phyloP scores from a whole-genome alignment of 2,888 invertebrate genomes.

The Lottia scabra region DNA sequence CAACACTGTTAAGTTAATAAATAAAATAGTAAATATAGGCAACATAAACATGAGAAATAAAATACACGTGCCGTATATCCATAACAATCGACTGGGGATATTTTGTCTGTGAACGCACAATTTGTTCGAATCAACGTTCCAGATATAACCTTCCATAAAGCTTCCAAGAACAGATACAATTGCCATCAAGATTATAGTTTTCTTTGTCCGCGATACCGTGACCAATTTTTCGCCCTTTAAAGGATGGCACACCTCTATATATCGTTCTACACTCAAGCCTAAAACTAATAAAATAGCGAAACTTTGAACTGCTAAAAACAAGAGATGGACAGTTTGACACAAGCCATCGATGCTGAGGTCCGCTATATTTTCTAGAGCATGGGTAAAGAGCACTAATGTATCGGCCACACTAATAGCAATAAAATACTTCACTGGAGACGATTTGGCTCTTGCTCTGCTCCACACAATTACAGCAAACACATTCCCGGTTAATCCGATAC shows the following conservation, averaged over 20 bases:
- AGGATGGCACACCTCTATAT: conserved; percentile 27
- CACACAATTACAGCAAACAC: conserved; percentile 25
- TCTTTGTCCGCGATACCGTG: conserved; percentile 12
- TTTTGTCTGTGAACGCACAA: conserved; percentile 17
- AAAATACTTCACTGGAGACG: conserved; percentile 27
- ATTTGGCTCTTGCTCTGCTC: conserved; percentile 16
- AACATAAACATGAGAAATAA: conserved; percentile 21
- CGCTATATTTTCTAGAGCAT: conserved; percentile 18
- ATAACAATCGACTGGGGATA: conserved; percentile 14
- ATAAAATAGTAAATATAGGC: conserved; percentile 19
- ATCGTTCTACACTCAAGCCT: conserved; percentile 27
- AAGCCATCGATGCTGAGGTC: conserved; percentile 19
- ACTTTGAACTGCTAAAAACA: conserved; percentile 30
- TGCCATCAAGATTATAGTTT: conserved; percentile 19
- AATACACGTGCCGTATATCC: conserved; percentile 25
- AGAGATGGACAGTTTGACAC: conserved; percentile 28
- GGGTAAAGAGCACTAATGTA: conserved; percentile 26
- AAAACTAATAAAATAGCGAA: conserved; percentile 29
- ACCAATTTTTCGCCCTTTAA: conserved; percentile 14
- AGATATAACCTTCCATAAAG: conserved; percentile 25
- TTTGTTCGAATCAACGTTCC: conserved; percentile 10
- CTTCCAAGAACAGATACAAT: conserved; percentile 12
- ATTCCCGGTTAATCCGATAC: conserved; percentile 25
- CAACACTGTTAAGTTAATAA: conserved; percentile 24
- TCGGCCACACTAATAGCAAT: conserved; percentile 31